Conservation (phyloP, 2,888 invertebrate genomes). For the Adelphocoris suturalis region DNA sequence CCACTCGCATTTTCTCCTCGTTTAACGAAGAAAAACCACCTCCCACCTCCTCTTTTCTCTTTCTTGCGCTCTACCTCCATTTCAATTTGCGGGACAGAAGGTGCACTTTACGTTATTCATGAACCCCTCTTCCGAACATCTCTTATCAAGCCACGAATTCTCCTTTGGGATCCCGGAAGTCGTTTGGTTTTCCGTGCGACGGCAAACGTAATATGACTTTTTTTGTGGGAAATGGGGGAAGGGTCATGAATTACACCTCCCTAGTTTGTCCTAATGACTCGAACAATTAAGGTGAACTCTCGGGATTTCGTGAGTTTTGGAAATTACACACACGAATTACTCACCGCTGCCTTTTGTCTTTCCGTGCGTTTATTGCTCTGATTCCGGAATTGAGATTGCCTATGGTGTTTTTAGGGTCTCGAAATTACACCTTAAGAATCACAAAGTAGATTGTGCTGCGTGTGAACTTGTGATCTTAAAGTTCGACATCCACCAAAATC, state of each 20-base stretch:
- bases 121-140: slow-evolving; percentile 1
- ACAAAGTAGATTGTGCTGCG: no score
- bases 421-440: no score
- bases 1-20: slow-evolving; percentile 36
- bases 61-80: neutral
- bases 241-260: neutral
- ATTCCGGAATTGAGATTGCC: neutral
- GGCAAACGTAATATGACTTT: slow-evolving; percentile 32
- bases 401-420: neutral
- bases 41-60: neutral
- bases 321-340: slow-evolving; percentile 5
- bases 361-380: neutral
- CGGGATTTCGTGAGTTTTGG: neutral
- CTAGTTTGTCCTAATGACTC: neutral
- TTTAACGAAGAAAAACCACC: slow-evolving; percentile 39
- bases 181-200: neutral
- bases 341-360: slow-evolving; percentile 1
- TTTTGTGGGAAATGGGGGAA: neutral
- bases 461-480: no score
- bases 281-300: neutral
- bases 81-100: slow-evolving; percentile 42
- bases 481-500: no score
- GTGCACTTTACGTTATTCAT: slow-evolving; percentile 8
- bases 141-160: slow-evolving; percentile 24
- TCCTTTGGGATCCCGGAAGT: neutral